Evolutionary conservation across 92 coral and sea anemone genomes (phyloP), one percentile per base, ranked within the genome.

Genomic region (Parazoanthus swiftii): DNA sequence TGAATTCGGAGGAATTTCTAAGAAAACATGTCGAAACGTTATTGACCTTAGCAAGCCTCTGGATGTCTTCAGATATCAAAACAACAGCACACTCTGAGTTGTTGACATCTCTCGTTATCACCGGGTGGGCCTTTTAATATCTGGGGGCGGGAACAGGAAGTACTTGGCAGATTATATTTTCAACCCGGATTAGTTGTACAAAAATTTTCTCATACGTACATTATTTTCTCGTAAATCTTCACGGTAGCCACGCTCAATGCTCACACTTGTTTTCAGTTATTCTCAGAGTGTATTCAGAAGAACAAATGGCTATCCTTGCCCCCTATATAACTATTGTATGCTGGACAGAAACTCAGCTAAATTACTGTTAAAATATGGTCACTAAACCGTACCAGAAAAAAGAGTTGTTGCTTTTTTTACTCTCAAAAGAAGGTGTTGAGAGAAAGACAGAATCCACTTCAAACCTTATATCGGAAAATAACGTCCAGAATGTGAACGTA

Each of bases 21-120:
- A 18, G 25, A 63, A 63, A 63, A 63, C 70, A 63, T 63, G 70
- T 63, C 70, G 23, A 63, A 63, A 63, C 0, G 70, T 63, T 63
- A 6, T 63, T 63, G 26, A 63, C 26, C 70, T 63, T 20, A 63
- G 25, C 6, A 26, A n/a, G 68, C 14, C 42, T 58, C 71, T 80
- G 85, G 87, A 16, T 84, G 71, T 73, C 78, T 44, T 84, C 87
- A 68, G 71, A 70, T 48, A 43, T 70, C 77, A 84, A 16, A 84
- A 84, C 77, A 84, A 56, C 43, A 33, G 39, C 14, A 44, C 18
- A 50, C 15, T 80, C 48, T 63, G 38, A 56, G 70, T 39, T 80
- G 85, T 10, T 80, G 85, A 80, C 73, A 35, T 20, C 39, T 33
- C 44, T 80, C 50, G 43, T 80, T 80, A 80, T 80, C 72, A 80